These are phyloP conservation scores for Anagrus nilaparvatae DNA, from an alignment of 1,140 invertebrate species.

Conservation along the genomic window DNA sequence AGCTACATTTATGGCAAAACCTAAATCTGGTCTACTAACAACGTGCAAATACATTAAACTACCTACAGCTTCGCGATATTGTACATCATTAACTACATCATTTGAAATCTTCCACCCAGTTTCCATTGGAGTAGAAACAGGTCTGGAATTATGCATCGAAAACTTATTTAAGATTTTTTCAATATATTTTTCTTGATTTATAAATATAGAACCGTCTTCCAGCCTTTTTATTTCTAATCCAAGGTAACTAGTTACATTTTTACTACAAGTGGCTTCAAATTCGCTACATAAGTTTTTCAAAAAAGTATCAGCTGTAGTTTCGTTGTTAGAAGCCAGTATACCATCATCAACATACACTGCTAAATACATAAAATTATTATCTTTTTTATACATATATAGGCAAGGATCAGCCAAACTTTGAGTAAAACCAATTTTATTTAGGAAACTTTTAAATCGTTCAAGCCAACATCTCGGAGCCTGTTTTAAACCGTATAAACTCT, in stretches of 20 bases:
- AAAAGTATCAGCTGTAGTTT: conserved; percentile 8
- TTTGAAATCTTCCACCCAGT: neutral
- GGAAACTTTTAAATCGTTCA: conserved; percentile 11
- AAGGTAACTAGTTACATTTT: conserved; percentile 11
- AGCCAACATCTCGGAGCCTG: conserved; percentile 24
- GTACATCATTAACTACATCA: neutral
- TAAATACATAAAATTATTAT: conserved; percentile 18
- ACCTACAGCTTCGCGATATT: neutral
- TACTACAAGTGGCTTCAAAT: conserved; percentile 12
- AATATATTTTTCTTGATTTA: conserved; percentile 14
- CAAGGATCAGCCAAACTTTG: conserved; percentile 19
- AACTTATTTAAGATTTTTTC: conserved; percentile 16
- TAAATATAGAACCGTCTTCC: conserved; percentile 10
- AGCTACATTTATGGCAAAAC: neutral
- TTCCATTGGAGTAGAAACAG: conserved; percentile 14
- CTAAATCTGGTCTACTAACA: neutral
- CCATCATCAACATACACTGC: conserved; percentile 25
- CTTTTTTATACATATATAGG: conserved; percentile 21
- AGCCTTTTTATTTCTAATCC: conserved; percentile 14
- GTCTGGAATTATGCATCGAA: conserved; percentile 14
- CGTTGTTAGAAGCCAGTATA: conserved; percentile 12
- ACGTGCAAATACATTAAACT: neutral
- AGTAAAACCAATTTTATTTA: conserved; percentile 19
- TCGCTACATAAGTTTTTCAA: conserved; percentile 11
- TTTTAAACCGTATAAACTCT: conserved; percentile 21